Base-by-base conservation (phyloP, 1,140 invertebrate genomes). In the Trigoniulus corallinus region DNA sequence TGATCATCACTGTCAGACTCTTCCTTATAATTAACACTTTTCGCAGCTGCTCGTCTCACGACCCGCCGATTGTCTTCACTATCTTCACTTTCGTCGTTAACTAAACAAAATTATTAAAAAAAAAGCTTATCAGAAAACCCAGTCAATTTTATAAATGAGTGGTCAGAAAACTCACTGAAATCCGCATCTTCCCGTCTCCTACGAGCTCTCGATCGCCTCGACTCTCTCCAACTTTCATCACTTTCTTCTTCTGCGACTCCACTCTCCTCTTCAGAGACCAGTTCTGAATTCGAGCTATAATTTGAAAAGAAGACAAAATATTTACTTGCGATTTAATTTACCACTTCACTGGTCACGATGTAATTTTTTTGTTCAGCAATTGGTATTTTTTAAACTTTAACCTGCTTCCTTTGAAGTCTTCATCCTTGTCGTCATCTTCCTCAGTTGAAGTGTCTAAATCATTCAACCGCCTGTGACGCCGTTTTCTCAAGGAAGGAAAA, bases 401-500 rank as follows among this genome's bases (percentile, higher is more conserved):
- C 60, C 69, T 74, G 0, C 66, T 65, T n/a, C 77, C 81, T 58
- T 86, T 85, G 56, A 89, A 89, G 63, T 88, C 85, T 65, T 88
- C 84, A 60, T 89, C 86, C 1, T 80, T 84, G 52, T 71, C 75
- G n/a, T n/a, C n/a, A 53, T 56, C 56, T 21, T 77, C 78, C 61
- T 85, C 82, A 50, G 81, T 84, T 26, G 78, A 79, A 2, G 84
- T 76, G 57, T 88, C 85, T 12, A 92, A 66, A 53, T 80, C 84
- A 58, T 84, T 88, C 1, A 89, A 64, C 55, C 82, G 82, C 41
- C 58, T 47, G 1, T 81, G 69, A 50, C 50, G 47, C 39, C 47
- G 51, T 34, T 55, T 57, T 20, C 18, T 12, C 25, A 43, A 45
- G 43, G 49, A n/a, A n/a, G n/a, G n/a, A n/a, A n/a, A n/a, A n/a